Evolutionary conservation across 2,113 vertebrate genomes (phyloP), one percentile per base, ranked within the genome.

Genomic region (Ifrita kowaldi): DNA sequence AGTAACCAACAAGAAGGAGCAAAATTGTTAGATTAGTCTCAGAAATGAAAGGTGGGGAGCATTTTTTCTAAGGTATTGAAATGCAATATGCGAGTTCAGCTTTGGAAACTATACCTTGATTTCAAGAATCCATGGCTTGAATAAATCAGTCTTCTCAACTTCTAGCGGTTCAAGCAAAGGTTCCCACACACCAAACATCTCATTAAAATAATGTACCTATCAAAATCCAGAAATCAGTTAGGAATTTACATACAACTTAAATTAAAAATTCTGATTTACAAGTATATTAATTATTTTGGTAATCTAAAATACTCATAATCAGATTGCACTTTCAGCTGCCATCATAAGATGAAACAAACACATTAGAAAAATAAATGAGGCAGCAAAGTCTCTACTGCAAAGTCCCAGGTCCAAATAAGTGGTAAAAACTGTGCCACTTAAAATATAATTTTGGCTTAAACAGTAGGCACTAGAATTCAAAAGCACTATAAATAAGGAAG

Each of bases 101-200:
- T 84, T 56, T 88, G 11, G 30, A 70, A 97, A 85, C 55, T 2
- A 28, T 90, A 98, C 99, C 98, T 99, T 99, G 57, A 99, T 97
- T 77, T 98, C 98, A 94, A 99, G 98, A 94, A 95, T 97, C 99
- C 99, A 99, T 4, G 99, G 98, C 97, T 97, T 98, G 94, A 99
- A 99, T 57, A 98, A 97, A 22, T 99, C 99, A 84, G 94, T 98
- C 68, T 98, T 98, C 79, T 99, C 98, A 93, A 99, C 98, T 97
- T 99, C 99, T 75, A 99, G 96, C 1, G 99, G 99, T 97, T 99
- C 99, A 95, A 99, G 98, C 87, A 99, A 98, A 23, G 99, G 99
- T 56, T 99, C 99, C 99, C 99, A 99, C 14, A 99, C 99, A 7
- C 99, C 99, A 98, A 99, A 97, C 90, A 99, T 97, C 97, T 99